Evolutionary conservation across 2,113 vertebrate genomes (phyloP).

Genomic region (Megaceryle torquata): DNA sequence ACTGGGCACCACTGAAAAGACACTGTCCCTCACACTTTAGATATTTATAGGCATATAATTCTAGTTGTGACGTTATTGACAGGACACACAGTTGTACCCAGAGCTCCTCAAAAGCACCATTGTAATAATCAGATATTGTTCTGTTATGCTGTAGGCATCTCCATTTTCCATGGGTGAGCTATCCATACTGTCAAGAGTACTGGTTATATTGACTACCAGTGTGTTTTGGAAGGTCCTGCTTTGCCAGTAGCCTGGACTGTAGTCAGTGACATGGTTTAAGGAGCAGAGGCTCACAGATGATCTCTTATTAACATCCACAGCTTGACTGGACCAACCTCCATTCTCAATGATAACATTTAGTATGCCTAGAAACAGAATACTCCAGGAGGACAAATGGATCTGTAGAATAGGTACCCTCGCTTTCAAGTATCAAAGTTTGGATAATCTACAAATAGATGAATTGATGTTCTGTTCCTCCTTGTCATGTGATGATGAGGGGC

Average conservation of each 20-base stretch:
- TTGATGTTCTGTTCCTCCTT: background rate
- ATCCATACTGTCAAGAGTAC: background rate
- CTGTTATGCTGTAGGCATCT: background rate
- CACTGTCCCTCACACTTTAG: background rate
- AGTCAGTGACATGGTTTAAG: background rate
- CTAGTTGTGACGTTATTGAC: background rate
- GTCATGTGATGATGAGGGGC: background rate
- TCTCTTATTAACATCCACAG: background rate
- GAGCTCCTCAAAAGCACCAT: background rate
- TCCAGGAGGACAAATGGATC: background rate
- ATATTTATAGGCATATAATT: background rate
- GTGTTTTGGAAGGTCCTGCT: background rate
- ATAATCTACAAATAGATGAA: too few relatives aligned
- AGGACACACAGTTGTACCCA: background rate
- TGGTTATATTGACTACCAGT: fast-evolving
- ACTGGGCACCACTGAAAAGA: background rate
- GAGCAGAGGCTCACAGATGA: background rate
- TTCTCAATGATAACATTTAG: background rate
- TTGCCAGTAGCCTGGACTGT: background rate
- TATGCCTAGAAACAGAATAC: fast-evolving
- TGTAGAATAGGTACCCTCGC: background rate
- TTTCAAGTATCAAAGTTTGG: background rate
- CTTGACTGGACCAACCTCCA: background rate
- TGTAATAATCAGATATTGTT: background rate
- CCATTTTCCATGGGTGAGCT: background rate